Percentiles rank a stretch among this genome's conserved stretches.
These are phyloP conservation scores for Archaeoteleia sp. DNA, from an alignment of 2,888 invertebrate species.

Conservation along the genomic window DNA sequence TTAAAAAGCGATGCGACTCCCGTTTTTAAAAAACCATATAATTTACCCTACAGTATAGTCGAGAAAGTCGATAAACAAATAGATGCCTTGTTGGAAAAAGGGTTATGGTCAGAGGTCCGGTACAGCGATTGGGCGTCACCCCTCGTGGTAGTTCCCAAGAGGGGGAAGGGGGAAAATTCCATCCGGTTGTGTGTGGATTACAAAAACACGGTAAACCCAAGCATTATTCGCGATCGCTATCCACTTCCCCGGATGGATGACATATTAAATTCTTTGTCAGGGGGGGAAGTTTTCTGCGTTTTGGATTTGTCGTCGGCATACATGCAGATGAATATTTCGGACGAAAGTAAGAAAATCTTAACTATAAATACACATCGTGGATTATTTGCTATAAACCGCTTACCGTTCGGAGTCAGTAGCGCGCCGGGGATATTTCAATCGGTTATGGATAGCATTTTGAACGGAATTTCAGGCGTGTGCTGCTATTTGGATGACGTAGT, in stretches of 20 bases:
- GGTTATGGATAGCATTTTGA: slow-evolving; percentile 23
- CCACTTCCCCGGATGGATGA: slow-evolving; percentile 23
- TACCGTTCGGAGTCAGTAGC: slow-evolving; percentile 18
- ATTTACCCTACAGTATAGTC: slow-evolving; percentile 26
- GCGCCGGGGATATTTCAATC: slow-evolving; percentile 26
- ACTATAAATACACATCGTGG: slow-evolving; percentile 17
- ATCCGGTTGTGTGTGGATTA: slow-evolving; percentile 28
- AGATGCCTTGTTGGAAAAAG: slow-evolving; percentile 13
- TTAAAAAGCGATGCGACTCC: slow-evolving; percentile 23
- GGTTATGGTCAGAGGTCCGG: slow-evolving; percentile 23
- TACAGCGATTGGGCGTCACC: slow-evolving; percentile 34
- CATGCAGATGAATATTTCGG: slow-evolving; percentile 33
- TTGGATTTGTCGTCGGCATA: slow-evolving; percentile 41
- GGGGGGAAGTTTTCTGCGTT: slow-evolving; percentile 34
- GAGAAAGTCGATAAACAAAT: slow-evolving; percentile 16
- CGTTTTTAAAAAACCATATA: slow-evolving; percentile 30
- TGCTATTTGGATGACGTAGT: slow-evolving; percentile 70
- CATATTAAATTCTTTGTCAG: slow-evolving; percentile 26
- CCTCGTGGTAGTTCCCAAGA: slow-evolving; percentile 23
- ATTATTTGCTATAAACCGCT: slow-evolving; percentile 13
- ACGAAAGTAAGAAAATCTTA: slow-evolving; percentile 24
- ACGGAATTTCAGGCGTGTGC: slow-evolving; percentile 49
- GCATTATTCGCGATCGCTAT: slow-evolving; percentile 16
- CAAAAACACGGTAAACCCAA: slow-evolving; percentile 16
- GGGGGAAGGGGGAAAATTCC: not conserved